Conservation (phyloP, 2,113 vertebrate species). For the Paracanthobrama guichenoti region DNA sequence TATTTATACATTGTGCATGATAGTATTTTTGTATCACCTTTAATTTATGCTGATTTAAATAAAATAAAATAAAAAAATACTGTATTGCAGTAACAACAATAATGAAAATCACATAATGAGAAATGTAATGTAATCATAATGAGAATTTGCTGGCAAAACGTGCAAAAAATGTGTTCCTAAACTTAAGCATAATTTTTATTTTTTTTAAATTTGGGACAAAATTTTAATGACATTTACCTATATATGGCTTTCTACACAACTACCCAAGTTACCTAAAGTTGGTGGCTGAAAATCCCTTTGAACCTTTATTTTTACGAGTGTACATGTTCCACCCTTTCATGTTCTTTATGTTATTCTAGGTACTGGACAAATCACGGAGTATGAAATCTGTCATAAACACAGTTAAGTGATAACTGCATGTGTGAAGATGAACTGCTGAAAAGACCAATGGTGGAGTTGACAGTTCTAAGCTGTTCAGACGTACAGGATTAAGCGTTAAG, state of each 20-base stretch:
- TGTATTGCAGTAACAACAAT: background rate
- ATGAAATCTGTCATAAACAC: background rate
- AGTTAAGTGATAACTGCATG: background rate
- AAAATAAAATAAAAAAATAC: background rate
- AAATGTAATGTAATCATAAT: no score
- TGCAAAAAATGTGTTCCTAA: no score
- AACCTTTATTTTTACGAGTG: slow-evolving; percentile 15
- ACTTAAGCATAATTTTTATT: no score
- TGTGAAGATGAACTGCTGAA: slow-evolving; percentile 3
- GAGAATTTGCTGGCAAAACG: no score
- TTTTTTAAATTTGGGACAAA: background rate
- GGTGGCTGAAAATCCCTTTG: background rate
- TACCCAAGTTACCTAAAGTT: background rate
- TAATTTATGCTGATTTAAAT: background rate
- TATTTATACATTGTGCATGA: background rate
- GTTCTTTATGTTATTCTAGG: background rate
- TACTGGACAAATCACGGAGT: background rate
- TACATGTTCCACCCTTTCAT: background rate
- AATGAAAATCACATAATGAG: no score
- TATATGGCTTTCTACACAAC: background rate
- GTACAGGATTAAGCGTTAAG: slow-evolving; percentile 4
- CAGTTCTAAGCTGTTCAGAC: background rate
- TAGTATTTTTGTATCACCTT: background rate
- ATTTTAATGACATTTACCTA: background rate
- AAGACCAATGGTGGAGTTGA: background rate